Conservation (phyloP, 2,888 invertebrate species). For the Leucophenga maculata region DNA sequence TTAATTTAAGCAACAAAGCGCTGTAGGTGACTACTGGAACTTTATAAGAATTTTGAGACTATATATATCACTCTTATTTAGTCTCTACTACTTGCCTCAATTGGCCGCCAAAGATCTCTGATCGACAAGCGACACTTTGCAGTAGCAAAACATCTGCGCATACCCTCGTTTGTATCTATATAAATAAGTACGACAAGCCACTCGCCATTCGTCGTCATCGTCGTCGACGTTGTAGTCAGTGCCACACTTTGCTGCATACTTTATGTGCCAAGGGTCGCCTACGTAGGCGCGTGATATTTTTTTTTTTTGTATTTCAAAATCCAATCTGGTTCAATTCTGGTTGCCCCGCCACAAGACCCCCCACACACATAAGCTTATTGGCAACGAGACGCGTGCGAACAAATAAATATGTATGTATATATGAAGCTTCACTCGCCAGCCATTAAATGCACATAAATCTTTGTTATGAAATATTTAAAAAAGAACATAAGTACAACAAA, state of each 20-base stretch:
- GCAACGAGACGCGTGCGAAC: no score
- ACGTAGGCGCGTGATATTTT: conserved; percentile 39
- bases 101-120: no score
- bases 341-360: no score
- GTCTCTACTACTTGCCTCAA: no score
- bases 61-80: no score
- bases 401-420: not conserved
- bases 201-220: conserved; percentile 1
- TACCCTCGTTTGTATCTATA: conserved; percentile 5
- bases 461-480: conserved; percentile 40
- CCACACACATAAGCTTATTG: no score
- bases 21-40: no score
- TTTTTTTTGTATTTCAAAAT: not conserved
- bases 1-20: no score
- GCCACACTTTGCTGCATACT: conserved; percentile 13
- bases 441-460: conserved; percentile 47
- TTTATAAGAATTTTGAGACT: no score
- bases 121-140: no score
- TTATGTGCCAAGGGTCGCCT: conserved; percentile 25
- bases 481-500: no score
- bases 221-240: conserved; percentile 4
- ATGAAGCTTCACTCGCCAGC: conserved; percentile 3
- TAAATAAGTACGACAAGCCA: conserved; percentile 15
- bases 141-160: no score
- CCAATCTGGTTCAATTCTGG: not conserved